A percentile compares a stretch with the other conserved stretches of the same genome.
Evolutionary conservation across 2,888 invertebrate genomes (phyloP).

Genomic region (Brachyopa scutellaris): DNA sequence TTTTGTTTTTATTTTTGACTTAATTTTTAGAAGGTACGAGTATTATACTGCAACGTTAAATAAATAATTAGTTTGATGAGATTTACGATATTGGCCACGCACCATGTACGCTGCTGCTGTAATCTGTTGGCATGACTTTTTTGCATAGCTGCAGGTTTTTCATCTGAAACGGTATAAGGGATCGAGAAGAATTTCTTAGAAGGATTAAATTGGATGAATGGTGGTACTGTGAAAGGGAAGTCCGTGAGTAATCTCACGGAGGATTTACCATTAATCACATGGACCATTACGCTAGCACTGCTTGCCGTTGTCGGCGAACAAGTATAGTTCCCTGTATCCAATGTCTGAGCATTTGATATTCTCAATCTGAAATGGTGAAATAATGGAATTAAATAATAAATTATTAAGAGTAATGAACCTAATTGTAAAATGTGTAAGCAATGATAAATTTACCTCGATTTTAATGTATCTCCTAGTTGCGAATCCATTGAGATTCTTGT

Average conservation of each 20-base stretch:
- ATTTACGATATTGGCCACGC: conserved; percentile 41
- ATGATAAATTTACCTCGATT: conserved; percentile 83
- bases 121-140: conserved; percentile 83
- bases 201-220: conserved; percentile 11
- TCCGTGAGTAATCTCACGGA: conserved; percentile 2
- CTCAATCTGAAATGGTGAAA: conserved; percentile 83
- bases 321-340: conserved; percentile 94
- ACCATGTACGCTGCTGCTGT: conserved; percentile 2
- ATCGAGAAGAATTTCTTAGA: neutral
- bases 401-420: conserved; percentile 45
- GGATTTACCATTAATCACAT: conserved; percentile 92
- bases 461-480: conserved; percentile 86
- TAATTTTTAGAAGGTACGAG: conserved; percentile 38
- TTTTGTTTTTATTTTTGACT: conserved; percentile 3
- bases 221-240: neutral
- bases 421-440: neutral
- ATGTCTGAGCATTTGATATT: conserved; percentile 88
- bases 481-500: conserved; percentile 80
- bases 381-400: conserved; percentile 27
- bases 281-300: conserved; percentile 92
- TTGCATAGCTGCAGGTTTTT: conserved; percentile 94
- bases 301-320: conserved; percentile 93
- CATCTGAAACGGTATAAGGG: conserved; percentile 84
- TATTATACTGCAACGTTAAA: conserved; percentile 47
- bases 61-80: conserved; percentile 65